Conservation (phyloP, 2,797 vertebrate species). For the Pterois miles region DNA sequence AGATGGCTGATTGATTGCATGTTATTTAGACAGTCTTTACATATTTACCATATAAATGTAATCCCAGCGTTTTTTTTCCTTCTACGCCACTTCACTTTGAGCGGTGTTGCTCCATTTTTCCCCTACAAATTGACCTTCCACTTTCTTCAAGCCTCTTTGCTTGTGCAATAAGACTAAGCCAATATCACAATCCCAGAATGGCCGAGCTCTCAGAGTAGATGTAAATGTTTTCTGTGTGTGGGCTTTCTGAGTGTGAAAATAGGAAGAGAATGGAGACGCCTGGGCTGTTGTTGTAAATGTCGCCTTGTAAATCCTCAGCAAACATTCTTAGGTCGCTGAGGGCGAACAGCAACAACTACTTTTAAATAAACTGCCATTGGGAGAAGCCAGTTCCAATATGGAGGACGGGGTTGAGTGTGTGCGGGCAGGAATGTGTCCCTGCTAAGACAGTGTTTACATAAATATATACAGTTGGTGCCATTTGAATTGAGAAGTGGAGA, state of each 20-base stretch:
- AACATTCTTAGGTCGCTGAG: slow-evolving; percentile 76
- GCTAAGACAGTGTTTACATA: slow-evolving; percentile 37
- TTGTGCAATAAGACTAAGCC: slow-evolving; percentile 34
- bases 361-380: slow-evolving; percentile 71
- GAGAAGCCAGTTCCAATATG: slow-evolving; percentile 47
- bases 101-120: not conserved
- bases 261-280: slow-evolving; percentile 61
- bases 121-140: slow-evolving; percentile 7
- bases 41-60: slow-evolving; percentile 1
- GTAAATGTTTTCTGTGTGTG: slow-evolving; percentile 55
- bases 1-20: not conserved
- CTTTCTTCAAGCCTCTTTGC: slow-evolving; percentile 28
- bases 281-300: slow-evolving; percentile 75
- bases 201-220: slow-evolving; percentile 20
- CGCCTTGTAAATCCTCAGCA: slow-evolving; percentile 79
- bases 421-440: slow-evolving; percentile 31
- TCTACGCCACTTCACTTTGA: not conserved
- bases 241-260: slow-evolving; percentile 63
- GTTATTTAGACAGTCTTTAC: slow-evolving; percentile 7
- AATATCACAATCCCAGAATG: slow-evolving; percentile 43
- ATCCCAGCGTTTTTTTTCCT: not conserved
- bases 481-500: slow-evolving; percentile 8
- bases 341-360: slow-evolving; percentile 73
- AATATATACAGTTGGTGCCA: slow-evolving; percentile 16
- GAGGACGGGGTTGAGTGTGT: slow-evolving; percentile 3